Conservation (phyloP, 2,797 vertebrate genomes). For the Danio aesculapii region DNA sequence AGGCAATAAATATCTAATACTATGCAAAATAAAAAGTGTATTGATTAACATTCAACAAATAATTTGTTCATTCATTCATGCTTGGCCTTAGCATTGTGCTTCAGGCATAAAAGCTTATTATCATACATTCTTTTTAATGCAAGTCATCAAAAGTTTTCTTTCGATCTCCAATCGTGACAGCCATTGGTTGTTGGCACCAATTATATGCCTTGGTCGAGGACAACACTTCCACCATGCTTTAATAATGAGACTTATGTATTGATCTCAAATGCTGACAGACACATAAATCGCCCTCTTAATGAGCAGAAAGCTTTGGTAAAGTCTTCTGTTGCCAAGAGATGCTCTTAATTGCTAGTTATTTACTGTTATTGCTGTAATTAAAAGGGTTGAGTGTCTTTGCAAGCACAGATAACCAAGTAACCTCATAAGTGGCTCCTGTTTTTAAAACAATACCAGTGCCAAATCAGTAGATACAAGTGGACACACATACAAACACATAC, state of each 20-base stretch:
- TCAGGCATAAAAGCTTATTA: no score
- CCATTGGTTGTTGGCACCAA: neutral
- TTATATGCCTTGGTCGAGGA: neutral
- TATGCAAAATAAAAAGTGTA: no score
- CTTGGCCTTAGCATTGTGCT: no score
- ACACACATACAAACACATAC: neutral
- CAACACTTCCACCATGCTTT: neutral
- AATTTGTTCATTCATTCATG: no score
- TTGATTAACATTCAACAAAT: no score
- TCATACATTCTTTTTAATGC: no score
- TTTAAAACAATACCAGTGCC: constrained; percentile 6
- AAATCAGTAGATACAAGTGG: constrained; percentile 8
- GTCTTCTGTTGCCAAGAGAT: neutral
- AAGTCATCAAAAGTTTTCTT: neutral
- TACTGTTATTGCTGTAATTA: constrained; percentile 44
- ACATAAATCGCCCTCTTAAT: neutral
- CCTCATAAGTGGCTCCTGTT: constrained; percentile 28
- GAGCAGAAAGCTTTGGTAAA: constrained; percentile 2
- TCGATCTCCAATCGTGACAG: neutral
- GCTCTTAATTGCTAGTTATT: constrained; percentile 42
- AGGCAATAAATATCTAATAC: no score
- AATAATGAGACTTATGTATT: neutral
- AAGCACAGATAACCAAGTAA: constrained; percentile 32
- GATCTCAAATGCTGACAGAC: neutral
- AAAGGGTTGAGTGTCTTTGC: constrained; percentile 18